Conservation (phyloP, 2,888 invertebrate species). For the Drosophila fungiperda region DNA sequence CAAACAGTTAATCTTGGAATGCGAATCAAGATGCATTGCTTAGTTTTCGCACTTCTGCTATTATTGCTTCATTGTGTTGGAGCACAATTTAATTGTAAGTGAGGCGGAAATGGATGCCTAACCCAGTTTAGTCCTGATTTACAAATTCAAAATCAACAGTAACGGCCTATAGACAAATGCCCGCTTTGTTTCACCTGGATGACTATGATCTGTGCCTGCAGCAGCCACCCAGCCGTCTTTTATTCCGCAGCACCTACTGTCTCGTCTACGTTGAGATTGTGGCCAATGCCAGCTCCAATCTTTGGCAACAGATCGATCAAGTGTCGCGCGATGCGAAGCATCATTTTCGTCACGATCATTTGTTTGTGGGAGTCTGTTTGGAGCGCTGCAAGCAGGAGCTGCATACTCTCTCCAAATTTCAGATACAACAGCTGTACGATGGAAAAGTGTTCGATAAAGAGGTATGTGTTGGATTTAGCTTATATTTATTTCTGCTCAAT, state of each 20-base stretch:
- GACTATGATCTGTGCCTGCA: conserved; percentile 84
- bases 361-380: conserved; percentile 80
- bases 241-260: conserved; percentile 68
- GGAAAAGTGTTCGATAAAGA: conserved; percentile 50
- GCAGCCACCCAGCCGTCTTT: conserved; percentile 83
- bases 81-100: conserved; percentile 62
- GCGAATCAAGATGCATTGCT: conserved; percentile 40
- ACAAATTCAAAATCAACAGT: conserved; percentile 48
- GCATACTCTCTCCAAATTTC: conserved; percentile 37
- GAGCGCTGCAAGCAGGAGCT: conserved; percentile 65
- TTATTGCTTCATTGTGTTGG: conserved; percentile 9
- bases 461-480: conserved; percentile 38
- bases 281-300: conserved; percentile 63
- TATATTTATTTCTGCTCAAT: neutral
- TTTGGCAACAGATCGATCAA: conserved; percentile 76
- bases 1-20: conserved; percentile 45
- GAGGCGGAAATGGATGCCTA: neutral
- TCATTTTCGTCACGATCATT: conserved; percentile 75
- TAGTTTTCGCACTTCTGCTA: conserved; percentile 6
- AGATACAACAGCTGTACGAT: conserved; percentile 48
- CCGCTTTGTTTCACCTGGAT: conserved; percentile 74
- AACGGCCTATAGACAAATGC: conserved; percentile 75
- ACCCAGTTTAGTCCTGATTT: no score
- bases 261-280: conserved; percentile 79
- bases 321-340: conserved; percentile 69